A percentile compares a stretch with the other conserved stretches of the same genome.
Conservation (phyloP, 2,888 invertebrate genomes). For the Drosophila parthenogenetica region DNA sequence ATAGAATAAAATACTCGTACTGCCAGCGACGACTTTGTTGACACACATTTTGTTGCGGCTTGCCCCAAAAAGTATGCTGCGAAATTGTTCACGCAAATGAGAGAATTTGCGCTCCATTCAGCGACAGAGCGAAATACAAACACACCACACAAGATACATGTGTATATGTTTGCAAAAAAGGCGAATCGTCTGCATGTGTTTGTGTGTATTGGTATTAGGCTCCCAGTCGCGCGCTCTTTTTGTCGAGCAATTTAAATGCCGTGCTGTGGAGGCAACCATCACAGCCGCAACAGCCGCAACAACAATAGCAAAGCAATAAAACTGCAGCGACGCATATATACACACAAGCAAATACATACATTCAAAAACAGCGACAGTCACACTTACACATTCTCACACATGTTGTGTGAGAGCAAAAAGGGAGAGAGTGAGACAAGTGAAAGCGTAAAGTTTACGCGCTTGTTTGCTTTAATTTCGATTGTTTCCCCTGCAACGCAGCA, state of each 20-base stretch:
- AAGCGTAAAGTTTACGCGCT: constrained; percentile 79
- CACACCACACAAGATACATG: constrained; percentile 7
- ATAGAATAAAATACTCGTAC: constrained; percentile 1
- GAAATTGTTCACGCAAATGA: constrained; percentile 70
- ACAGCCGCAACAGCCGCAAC: constrained; percentile 41
- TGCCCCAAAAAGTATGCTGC: constrained; percentile 67
- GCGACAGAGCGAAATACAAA: constrained; percentile 39
- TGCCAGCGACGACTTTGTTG: constrained; percentile 58
- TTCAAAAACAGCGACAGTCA: constrained; percentile 20
- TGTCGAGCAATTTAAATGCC: constrained; percentile 74
- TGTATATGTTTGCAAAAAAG: constrained; percentile 28
- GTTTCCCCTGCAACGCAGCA: constrained; percentile 65
- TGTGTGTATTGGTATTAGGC: constrained; percentile 56
- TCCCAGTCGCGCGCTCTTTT: constrained; percentile 65
- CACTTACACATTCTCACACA: constrained; percentile 21
- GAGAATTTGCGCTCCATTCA: constrained; percentile 69
- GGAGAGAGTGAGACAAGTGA: constrained; percentile 30
- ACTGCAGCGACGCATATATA: constrained; percentile 36
- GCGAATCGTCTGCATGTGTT: constrained; percentile 16
- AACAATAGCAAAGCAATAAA: constrained; percentile 59
- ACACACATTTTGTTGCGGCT: constrained; percentile 68
- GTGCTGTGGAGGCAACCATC: constrained; percentile 48
- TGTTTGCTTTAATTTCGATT: constrained; percentile 81
- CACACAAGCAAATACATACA: constrained; percentile 18
- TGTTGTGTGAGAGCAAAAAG: background rate